phyloP scores from a whole-genome alignment of 2,888 invertebrate genomes.

The Drosophila infuscata region DNA sequence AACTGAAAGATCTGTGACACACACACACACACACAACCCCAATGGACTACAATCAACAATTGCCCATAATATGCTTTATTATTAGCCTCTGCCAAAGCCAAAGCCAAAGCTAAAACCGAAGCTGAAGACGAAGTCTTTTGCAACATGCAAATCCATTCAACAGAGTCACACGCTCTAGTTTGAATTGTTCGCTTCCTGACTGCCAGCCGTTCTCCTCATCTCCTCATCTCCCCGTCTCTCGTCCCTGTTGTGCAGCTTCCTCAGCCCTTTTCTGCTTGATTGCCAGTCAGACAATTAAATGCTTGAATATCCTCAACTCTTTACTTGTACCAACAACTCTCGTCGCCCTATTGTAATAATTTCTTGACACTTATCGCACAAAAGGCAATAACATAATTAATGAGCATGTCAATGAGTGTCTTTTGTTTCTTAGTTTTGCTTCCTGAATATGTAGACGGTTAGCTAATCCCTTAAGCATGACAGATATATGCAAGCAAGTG shows the following conservation, averaged over 20 bases:
- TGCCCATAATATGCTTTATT: constrained; percentile 81
- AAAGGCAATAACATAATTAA: constrained; percentile 81
- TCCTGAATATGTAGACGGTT: constrained; percentile 47
- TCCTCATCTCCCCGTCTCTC: background rate
- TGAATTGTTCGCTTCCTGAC: constrained; percentile 74
- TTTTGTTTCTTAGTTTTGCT: constrained; percentile 63
- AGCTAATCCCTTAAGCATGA: constrained; percentile 57
- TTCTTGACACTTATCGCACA: constrained; percentile 81
- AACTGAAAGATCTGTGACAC: constrained; percentile 36
- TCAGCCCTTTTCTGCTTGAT: constrained; percentile 69
- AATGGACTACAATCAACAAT: constrained; percentile 61
- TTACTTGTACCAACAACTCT: constrained; percentile 27
- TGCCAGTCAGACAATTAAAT: constrained; percentile 78
- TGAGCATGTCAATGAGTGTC: constrained; percentile 79
- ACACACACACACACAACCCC: constrained; percentile 32
- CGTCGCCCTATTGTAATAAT: constrained; percentile 75
- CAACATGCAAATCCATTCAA: constrained; percentile 77
- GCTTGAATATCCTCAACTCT: constrained; percentile 65
- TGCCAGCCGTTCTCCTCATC: constrained; percentile 12
- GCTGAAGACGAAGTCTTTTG: constrained; percentile 34
- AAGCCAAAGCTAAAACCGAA: constrained; percentile 30
- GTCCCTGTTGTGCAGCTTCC: constrained; percentile 14
- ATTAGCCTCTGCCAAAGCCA: constrained; percentile 68
- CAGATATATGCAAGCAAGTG: constrained; percentile 37
- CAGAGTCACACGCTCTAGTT: constrained; percentile 79